Base-by-base conservation (phyloP, 1,140 invertebrate species). In the Orchestia grillus region DNA sequence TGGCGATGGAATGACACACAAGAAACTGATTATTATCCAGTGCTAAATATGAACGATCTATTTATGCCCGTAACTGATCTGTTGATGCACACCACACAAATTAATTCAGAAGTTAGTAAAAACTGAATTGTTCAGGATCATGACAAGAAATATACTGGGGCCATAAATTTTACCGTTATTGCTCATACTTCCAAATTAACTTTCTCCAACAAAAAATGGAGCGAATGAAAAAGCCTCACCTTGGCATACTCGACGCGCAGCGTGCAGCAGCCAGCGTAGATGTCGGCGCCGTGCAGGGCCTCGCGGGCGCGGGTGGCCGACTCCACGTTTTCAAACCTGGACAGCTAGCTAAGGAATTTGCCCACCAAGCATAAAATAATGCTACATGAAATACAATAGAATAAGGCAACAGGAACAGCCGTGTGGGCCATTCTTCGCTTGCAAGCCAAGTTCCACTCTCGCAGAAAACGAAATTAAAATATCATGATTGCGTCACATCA, bases 231-330 rank as follows among this genome's bases (percentile, higher is more conserved):
- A 36, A 28, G 62, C 62, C 88, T 90, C 98, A 99, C 99, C 98
- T 99, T 99, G 42, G 99, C 99, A 97, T 98, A 99, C 98, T 99
- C 99, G 97, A 99, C 99, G 98, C 99, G 99, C 96, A 99, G 98
- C 97, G 99, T 99, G 98, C 99, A 99, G 98, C 99, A 99, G 94
- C 99, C 99, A 45, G 99, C 99, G 97, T 99, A 99, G 97, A 99
- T 99, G 97, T 99, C 99, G 95, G 99, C 99, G 97, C 99, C 99
- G 98, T 99, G 99, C 96, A 99, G 98, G 94, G 98, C 98, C 97
- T 99, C 98, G 97, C 99, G 99, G 95, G 99, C 99, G 97, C 99
- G 98, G 96, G 99, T 98, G 88, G 99, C 99, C n/a, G 98, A 98
- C 97, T 99, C 99, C 96, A 99, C 98, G 97, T 98, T 98, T 97